Base-by-base conservation (phyloP, 1,140 invertebrate species). In the Archivesica marissinica region DNA sequence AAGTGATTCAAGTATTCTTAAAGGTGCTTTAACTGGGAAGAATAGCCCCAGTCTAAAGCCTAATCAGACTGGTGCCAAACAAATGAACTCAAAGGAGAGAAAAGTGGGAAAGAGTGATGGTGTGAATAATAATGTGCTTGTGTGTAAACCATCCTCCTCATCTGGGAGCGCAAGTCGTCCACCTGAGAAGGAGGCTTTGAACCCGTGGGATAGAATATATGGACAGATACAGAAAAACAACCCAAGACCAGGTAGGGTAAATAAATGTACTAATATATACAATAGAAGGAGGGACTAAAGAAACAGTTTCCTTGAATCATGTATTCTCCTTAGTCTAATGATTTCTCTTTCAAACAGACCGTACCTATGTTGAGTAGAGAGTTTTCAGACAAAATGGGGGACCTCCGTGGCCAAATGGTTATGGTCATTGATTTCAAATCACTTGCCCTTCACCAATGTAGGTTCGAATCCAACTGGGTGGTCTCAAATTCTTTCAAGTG, bases 1-100 rank as follows among this genome's bases (percentile, higher is more conserved):
- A 75, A 75, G 80, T 75, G 80, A 83, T 44, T 83, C 80, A 33
- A 83, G 70, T 59, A 28, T 83, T 41, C 30, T 83, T 11, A 83
- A 75, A 75, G 38, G 64, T 83, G 80, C 80, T 28, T 47, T 83
- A 15, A 83, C 70, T 9, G 52, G 38, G 38, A 61, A 61, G 35
- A 38, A 47, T 9, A 68, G 68, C 39, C 30, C 72, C 9, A 39
- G 23, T 39, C 23, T 38, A 25, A 70, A 30, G 39, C 25, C 56
- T 6, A 81, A 70, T 30, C 41, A 70, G n/a, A 39, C 80, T n/a
- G 38, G 41, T 23, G 25, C 15, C 7, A 83, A 47, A 35, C 61
- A 28, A 38, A 79, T 44, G 39, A 33, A 44, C 38, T n/a, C 23
- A 83, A 82, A 72, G 44, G 50, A 61, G 20, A 61, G 35, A n/a